phyloP scores from a whole-genome alignment of 37 sponge, comb jelly and placozoan genomes.

The Petrosia ficiformis region DNA sequence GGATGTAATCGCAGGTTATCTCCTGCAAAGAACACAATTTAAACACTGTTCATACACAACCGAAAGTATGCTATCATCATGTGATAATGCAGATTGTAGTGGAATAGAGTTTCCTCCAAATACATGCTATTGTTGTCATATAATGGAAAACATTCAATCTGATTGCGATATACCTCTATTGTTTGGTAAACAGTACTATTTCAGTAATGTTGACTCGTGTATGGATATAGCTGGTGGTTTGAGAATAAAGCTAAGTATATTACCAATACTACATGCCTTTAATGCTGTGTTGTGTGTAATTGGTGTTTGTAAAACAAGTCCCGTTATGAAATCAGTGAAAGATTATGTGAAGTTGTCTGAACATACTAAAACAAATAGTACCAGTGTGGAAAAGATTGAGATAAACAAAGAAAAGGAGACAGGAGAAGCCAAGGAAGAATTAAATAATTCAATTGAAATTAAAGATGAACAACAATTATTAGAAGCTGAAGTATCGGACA shows the following conservation, averaged over 20 bases:
- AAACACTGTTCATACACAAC: conserved; percentile 13
- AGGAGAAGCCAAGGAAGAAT: neutral
- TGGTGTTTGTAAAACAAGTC: neutral
- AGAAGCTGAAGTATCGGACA: neutral
- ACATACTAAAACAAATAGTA: neutral
- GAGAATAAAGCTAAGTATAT: neutral
- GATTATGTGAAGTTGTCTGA: too few species aligned
- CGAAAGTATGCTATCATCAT: neutral
- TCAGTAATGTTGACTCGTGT: conserved; percentile 23
- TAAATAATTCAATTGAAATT: neutral
- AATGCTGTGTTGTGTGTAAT: neutral
- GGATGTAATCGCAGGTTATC: conserved; percentile 5
- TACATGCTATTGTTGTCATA: conserved; percentile 43
- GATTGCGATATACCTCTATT: conserved; percentile 23
- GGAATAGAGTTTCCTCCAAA: conserved; percentile 6
- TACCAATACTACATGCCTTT: neutral
- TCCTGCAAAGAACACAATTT: conserved; percentile 19
- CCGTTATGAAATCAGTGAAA: too few species aligned
- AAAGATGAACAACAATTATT: neutral
- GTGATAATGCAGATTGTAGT: conserved; percentile 2
- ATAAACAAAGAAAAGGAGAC: neutral
- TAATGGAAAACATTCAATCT: neutral
- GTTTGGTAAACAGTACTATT: conserved; percentile 8
- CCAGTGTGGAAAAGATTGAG: neutral
- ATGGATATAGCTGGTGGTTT: neutral